Percentiles rank a stretch among this genome's conserved stretches.
phyloP scores from a whole-genome alignment of 1,140 invertebrate species.

The Thaumetopoea pityocampa region DNA sequence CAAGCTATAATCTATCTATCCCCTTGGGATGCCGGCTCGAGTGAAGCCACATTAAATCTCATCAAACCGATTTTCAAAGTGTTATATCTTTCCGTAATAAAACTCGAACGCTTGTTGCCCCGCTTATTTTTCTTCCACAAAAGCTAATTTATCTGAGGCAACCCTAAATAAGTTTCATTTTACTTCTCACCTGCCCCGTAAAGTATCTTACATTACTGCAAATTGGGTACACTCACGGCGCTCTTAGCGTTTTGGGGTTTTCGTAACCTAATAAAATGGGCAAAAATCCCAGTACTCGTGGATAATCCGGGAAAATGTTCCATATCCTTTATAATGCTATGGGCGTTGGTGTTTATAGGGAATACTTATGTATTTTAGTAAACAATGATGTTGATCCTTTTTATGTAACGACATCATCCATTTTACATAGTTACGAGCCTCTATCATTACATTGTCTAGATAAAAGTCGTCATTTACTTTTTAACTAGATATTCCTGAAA shows the following conservation, averaged over 20 bases:
- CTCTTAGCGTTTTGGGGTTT: constrained; percentile 17
- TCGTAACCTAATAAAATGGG: constrained; percentile 23
- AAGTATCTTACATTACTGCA: constrained; percentile 32
- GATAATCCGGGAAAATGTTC: constrained; percentile 9
- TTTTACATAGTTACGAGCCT: too few species aligned
- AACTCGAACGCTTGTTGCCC: too few species aligned
- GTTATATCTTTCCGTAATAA: too few species aligned
- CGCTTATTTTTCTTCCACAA: constrained; percentile 5
- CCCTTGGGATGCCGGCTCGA: too few species aligned
- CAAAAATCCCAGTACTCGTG: constrained; percentile 15
- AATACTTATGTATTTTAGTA: constrained; percentile 11
- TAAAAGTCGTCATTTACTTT: too few species aligned
- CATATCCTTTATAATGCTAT: constrained; percentile 5
- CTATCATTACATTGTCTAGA: too few species aligned
- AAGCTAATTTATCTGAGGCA: constrained; percentile 12
- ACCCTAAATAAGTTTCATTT: constrained; percentile 19
- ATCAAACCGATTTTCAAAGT: too few species aligned
- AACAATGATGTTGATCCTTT: too few species aligned
- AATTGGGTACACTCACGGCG: constrained; percentile 26
- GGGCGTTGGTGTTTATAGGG: constrained; percentile 8
- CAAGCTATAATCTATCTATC: too few species aligned
- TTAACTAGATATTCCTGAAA: too few species aligned
- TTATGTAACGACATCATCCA: too few species aligned
- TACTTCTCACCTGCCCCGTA: constrained; percentile 19
- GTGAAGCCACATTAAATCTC: too few species aligned